Evolutionary conservation across 2,113 vertebrate species (phyloP), one percentile per base, ranked within the genome.

Genomic region (Petromus typicus): DNA sequence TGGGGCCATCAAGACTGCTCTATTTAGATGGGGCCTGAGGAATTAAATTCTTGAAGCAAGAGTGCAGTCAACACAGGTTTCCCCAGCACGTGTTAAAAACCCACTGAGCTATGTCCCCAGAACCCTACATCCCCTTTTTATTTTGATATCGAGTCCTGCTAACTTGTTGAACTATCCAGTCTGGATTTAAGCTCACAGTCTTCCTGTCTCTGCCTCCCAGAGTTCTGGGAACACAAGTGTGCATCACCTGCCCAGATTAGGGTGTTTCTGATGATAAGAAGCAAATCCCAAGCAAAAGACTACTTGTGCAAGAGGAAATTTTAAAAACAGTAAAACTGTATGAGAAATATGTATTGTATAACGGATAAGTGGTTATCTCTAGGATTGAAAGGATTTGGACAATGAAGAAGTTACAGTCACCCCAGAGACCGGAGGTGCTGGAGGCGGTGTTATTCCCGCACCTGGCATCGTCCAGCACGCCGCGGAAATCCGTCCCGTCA

Each of bases 241-340:
- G 11, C 25, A 2, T 23, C 20, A 43, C 37, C 40, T 73, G 37
- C 8, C 37, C 69, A 45, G 69, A 73, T 30, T 57, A 67, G 3
- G 7, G 40, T 40, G 37, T 63, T 82, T 84, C n/a, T 86, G 10
- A 73, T 61, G 4, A 64, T 83, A 69, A 86, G 56, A 94, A 69
- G 59, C 27, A 94, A 73, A 80, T 45, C 14, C 4, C 34, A 90
- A 61, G 32, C 45, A 14, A 14, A 90, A 91, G 6, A 1, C 12
- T 25, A 78, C 40, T 17, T 10, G n/a, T 81, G 7, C 43, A 67
- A 69, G 75, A 40, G 6, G 13, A 25, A 85, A 91, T 45, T 57
- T 30, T 75, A 40, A 75, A 91, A 84, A 37, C 7, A 56, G 48
- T 73, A 84, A 69, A 90, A 79, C 84, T 95, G 84, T 45, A 25